Percentiles rank a stretch among this genome's conserved stretches.
phyloP scores from a whole-genome alignment of 2,797 vertebrate genomes.

The Loriculus beryllinus region DNA sequence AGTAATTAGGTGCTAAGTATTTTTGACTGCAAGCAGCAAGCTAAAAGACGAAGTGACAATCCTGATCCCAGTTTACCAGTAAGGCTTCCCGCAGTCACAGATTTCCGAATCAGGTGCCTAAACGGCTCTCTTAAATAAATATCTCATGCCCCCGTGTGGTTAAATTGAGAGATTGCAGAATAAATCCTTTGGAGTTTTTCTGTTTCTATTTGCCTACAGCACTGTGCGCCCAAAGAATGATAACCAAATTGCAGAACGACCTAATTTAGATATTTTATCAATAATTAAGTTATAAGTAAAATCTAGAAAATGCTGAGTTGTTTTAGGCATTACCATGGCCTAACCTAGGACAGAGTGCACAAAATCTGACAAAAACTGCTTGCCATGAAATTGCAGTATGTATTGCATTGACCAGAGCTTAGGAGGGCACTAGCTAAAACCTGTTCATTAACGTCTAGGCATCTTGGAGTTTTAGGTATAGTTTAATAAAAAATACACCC shows the following conservation, averaged over 20 bases:
- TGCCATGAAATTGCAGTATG: not conserved
- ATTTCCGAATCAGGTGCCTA: not conserved
- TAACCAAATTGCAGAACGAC: not conserved
- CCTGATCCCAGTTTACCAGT: not conserved
- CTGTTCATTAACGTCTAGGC: not conserved
- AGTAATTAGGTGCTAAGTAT: not conserved
- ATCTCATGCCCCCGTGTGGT: slow-evolving; percentile 74
- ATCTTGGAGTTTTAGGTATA: not conserved
- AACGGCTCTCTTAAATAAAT: slow-evolving; percentile 48
- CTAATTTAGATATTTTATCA: not conserved
- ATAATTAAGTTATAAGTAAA: not conserved
- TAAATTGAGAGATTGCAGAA: slow-evolving; percentile 11
- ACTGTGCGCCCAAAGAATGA: not conserved
- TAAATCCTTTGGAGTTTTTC: not conserved
- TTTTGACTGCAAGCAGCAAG: not conserved
- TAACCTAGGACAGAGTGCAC: not conserved
- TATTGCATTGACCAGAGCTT: not conserved
- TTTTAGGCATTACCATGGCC: not conserved
- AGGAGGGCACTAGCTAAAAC: not conserved
- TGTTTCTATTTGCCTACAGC: not conserved
- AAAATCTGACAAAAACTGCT: not conserved
- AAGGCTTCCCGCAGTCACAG: not conserved
- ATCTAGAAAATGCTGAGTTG: not conserved
- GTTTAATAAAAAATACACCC: not conserved
- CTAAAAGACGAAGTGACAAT: not conserved